Conservation (phyloP, 1,140 invertebrate species). For the Grapholita molesta region DNA sequence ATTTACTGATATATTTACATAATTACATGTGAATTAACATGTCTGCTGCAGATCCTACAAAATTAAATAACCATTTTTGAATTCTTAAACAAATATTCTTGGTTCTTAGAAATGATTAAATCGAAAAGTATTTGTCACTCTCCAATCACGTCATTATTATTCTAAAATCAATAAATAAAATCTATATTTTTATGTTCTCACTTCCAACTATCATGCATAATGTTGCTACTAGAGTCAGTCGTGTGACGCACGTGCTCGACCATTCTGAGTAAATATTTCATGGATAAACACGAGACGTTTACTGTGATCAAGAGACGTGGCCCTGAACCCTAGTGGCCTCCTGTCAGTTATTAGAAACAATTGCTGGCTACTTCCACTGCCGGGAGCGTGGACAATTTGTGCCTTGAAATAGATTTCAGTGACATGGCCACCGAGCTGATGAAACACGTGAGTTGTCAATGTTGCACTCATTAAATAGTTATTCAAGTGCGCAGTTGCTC, state of each 20-base stretch:
- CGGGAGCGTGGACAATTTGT: slow-evolving; percentile 22
- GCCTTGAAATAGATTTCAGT: slow-evolving; percentile 33
- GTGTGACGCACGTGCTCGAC: slow-evolving; percentile 37
- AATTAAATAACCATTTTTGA: not conserved
- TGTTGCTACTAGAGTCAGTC: slow-evolving; percentile 23
- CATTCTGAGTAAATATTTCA: slow-evolving; percentile 45
- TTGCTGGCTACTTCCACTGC: slow-evolving; percentile 27
- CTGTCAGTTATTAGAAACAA: slow-evolving; percentile 38
- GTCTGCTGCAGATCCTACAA: no score
- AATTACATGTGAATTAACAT: no score
- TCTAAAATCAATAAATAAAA: not conserved
- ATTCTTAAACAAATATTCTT: not conserved
- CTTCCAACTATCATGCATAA: slow-evolving; percentile 39
- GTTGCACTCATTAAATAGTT: not conserved
- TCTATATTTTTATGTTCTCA: slow-evolving; percentile 24
- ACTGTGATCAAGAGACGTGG: slow-evolving; percentile 32
- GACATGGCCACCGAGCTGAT: not conserved
- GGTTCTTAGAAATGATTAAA: not conserved
- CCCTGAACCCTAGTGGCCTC: slow-evolving; percentile 54
- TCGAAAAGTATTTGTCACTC: not conserved
- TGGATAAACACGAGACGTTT: slow-evolving; percentile 43
- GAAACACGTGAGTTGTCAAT: not conserved
- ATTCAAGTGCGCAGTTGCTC: not conserved
- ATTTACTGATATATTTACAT: no score
- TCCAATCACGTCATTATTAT: not conserved